Evolutionary conservation across 2,888 invertebrate genomes (phyloP).

Genomic region (Amphipyra berbera): DNA sequence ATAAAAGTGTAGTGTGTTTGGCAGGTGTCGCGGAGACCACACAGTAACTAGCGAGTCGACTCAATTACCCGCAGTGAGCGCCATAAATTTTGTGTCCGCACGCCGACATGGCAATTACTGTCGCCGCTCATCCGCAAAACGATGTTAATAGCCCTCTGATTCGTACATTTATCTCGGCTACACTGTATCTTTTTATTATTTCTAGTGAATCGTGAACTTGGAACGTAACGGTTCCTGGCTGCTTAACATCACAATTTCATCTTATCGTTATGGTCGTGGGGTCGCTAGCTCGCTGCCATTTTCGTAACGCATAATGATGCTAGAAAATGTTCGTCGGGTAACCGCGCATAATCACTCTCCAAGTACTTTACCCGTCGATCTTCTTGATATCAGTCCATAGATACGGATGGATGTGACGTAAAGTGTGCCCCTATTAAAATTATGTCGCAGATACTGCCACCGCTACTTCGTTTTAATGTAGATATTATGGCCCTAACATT

Average conservation of each 20-base stretch:
- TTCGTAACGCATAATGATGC: constrained; percentile 68
- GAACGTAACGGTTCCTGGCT: constrained; percentile 56
- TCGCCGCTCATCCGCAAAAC: constrained; percentile 88
- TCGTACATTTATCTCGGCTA: constrained; percentile 80
- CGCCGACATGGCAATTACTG: constrained; percentile 88
- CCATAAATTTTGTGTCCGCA: constrained; percentile 86
- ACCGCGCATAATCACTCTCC: constrained; percentile 64
- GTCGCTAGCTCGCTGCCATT: constrained; percentile 62
- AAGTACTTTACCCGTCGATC: constrained; percentile 57
- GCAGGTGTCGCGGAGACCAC: constrained; percentile 71
- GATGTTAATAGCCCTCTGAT: constrained; percentile 87
- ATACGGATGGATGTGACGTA: constrained; percentile 54
- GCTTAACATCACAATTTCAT: constrained; percentile 60
- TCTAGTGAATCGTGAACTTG: constrained; percentile 65
- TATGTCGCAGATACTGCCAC: constrained; percentile 43
- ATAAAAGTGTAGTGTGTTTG: constrained; percentile 61
- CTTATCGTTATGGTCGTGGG: constrained; percentile 64
- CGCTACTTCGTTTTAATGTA: constrained; percentile 43
- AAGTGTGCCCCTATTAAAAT: constrained; percentile 53
- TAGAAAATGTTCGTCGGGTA: constrained; percentile 66
- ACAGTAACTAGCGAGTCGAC: constrained; percentile 74
- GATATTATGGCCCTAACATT: constrained; percentile 36
- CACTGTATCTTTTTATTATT: constrained; percentile 75
- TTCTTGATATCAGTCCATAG: constrained; percentile 53
- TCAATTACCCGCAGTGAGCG: constrained; percentile 82